Percentiles rank a stretch among this genome's conserved stretches.
Evolutionary conservation across 2,113 vertebrate species (phyloP).

Genomic region (Pimephales promelas): DNA sequence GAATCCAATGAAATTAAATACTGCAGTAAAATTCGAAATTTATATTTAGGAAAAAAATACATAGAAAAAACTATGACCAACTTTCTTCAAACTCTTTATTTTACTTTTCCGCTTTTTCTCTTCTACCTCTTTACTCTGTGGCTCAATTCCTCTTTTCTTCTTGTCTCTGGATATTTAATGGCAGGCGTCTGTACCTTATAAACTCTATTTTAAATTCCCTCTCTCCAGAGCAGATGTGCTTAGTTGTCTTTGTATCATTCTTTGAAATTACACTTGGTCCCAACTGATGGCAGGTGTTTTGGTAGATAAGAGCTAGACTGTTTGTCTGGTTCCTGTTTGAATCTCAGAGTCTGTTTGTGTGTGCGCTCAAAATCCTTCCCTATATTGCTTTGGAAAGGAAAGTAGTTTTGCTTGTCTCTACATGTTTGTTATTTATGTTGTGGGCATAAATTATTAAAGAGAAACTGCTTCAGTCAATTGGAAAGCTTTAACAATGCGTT

Average conservation of each 20-base stretch:
- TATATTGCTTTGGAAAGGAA: neutral
- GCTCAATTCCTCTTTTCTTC: neutral
- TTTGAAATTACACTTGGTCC: slow-evolving; percentile 23
- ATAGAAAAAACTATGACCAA: neutral
- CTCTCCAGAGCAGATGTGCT: neutral
- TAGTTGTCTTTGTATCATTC: slow-evolving; percentile 14
- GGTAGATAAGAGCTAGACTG: slow-evolving; percentile 48
- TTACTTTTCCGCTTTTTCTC: neutral
- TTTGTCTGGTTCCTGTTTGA: slow-evolving; percentile 29
- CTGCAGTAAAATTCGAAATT: too few relatives aligned
- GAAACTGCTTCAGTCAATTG: neutral
- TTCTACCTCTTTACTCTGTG: neutral
- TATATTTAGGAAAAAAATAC: too few relatives aligned
- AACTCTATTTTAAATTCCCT: neutral
- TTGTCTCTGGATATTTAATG: slow-evolving; percentile 2
- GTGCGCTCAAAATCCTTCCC: neutral
- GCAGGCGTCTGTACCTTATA: neutral
- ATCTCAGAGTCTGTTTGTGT: neutral
- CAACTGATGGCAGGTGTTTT: slow-evolving; percentile 53
- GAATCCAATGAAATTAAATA: too few relatives aligned
- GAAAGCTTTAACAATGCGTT: neutral
- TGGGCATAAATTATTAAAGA: neutral
- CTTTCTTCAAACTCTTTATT: slow-evolving; percentile 29
- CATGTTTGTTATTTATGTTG: slow-evolving; percentile 15
- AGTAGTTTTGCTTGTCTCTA: neutral